phyloP scores from a whole-genome alignment of 64 coral and sea anemone species.

The Orbicella faveolata region DNA sequence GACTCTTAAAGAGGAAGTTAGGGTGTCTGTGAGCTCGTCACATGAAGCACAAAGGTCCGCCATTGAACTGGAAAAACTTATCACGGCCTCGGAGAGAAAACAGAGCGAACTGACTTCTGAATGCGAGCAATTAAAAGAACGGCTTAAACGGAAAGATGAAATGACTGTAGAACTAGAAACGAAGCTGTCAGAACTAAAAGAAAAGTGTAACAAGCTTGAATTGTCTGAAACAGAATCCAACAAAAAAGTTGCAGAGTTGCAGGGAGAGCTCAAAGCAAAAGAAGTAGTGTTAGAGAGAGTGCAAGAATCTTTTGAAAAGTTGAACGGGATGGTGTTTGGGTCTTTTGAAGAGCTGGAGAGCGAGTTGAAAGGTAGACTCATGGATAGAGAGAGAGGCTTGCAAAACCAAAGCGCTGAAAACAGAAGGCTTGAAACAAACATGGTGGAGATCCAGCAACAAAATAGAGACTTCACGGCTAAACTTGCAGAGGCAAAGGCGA shows the following conservation, averaged over 20 bases:
- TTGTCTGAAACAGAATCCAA: constrained; percentile 47
- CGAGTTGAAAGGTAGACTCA: constrained; percentile 68
- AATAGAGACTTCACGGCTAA: constrained; percentile 56
- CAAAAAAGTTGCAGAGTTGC: constrained; percentile 55
- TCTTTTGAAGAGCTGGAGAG: constrained; percentile 85
- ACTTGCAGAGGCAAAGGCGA: constrained; percentile 29
- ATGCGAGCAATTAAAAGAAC: constrained; percentile 51
- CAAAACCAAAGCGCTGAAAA: constrained; percentile 80
- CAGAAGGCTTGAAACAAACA: constrained; percentile 56
- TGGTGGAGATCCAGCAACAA: constrained; percentile 64
- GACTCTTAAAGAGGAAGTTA: constrained; percentile 57
- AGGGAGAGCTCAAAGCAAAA: constrained; percentile 80
- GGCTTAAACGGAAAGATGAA: constrained; percentile 43
- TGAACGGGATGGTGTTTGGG: constrained; percentile 89
- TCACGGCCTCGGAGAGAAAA: constrained; percentile 52
- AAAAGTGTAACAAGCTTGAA: constrained; percentile 59
- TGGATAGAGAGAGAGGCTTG: constrained; percentile 85
- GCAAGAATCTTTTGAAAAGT: constrained; percentile 89
- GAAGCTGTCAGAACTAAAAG: constrained; percentile 56
- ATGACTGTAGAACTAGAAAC: constrained; percentile 50
- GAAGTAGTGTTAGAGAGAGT: constrained; percentile 72
- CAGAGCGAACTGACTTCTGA: constrained; percentile 51
- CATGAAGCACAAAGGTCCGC: constrained; percentile 70
- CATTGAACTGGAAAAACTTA: constrained; percentile 76
- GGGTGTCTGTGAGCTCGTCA: constrained; percentile 47